phyloP scores from a whole-genome alignment of 2,888 invertebrate species.

The Aplocera efformata region DNA sequence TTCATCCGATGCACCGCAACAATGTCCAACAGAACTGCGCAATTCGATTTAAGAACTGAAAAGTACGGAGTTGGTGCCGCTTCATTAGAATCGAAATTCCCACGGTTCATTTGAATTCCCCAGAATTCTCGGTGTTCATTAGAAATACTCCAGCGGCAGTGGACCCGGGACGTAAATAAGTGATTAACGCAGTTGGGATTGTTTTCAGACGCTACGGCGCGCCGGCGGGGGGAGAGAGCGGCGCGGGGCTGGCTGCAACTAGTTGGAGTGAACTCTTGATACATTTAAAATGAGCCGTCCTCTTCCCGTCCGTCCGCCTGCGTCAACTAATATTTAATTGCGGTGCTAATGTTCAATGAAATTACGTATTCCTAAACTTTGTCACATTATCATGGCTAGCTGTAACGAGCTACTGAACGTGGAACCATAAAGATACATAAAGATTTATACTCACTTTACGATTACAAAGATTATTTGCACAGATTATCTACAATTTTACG shows the following conservation, averaged over 20 bases:
- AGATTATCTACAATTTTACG: no score
- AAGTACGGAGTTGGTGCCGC: slow-evolving; percentile 48
- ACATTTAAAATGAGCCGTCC: slow-evolving; percentile 69
- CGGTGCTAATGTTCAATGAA: slow-evolving; percentile 55
- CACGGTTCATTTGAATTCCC: slow-evolving; percentile 75
- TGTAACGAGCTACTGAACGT: no score
- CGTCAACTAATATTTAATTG: slow-evolving; percentile 52
- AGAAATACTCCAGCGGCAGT: slow-evolving; percentile 67
- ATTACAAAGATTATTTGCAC: no score
- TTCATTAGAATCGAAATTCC: slow-evolving; percentile 76
- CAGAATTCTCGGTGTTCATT: slow-evolving; percentile 72
- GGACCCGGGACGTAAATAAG: slow-evolving; percentile 75
- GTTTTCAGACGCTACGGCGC: slow-evolving; percentile 61
- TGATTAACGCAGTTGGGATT: slow-evolving; percentile 79
- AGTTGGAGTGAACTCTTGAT: slow-evolving; percentile 62
- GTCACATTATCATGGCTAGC: no score
- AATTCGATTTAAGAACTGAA: slow-evolving; percentile 59
- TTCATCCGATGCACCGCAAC: slow-evolving; percentile 56
- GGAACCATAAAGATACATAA: no score
- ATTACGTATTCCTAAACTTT: slow-evolving; percentile 35
- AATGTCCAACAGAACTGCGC: slow-evolving; percentile 53
- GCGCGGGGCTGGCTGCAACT: slow-evolving; percentile 44
- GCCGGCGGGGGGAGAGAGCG: neutral
- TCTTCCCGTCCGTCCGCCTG: slow-evolving; percentile 23
- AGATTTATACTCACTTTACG: no score